A percentile compares a stretch with the other conserved stretches of the same genome.
Conservation (phyloP, 2,797 vertebrate genomes). For the Tenualosa ilisha region DNA sequence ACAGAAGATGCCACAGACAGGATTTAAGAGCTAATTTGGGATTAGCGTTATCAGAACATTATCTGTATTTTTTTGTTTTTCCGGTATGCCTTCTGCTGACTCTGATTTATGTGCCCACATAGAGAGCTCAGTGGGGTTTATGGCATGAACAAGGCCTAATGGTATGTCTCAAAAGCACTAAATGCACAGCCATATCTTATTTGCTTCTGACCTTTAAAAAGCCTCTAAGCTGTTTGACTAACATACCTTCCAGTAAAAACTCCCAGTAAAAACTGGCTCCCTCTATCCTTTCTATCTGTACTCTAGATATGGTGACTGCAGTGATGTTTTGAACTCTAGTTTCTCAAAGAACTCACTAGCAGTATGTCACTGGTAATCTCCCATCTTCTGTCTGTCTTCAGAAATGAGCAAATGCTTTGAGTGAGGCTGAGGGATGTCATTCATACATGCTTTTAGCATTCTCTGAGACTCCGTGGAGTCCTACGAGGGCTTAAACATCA, state of each 20-base stretch:
- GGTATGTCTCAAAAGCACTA: neutral
- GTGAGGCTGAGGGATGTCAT: neutral
- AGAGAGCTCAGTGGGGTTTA: neutral
- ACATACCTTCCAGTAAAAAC: neutral
- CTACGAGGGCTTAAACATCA: neutral
- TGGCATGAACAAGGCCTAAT: neutral
- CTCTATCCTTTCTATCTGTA: neutral
- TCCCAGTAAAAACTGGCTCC: no score
- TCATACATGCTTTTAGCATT: neutral
- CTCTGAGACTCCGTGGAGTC: neutral
- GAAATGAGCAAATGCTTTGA: neutral
- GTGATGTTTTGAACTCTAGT: neutral
- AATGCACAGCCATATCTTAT: neutral
- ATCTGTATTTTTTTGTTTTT: neutral
- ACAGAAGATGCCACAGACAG: neutral
- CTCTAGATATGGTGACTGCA: neutral
- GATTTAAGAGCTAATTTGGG: conserved; percentile 1
- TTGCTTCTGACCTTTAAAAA: conserved; percentile 14
- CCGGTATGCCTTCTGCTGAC: neutral
- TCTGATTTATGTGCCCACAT: neutral
- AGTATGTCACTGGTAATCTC: neutral
- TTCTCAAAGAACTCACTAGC: neutral
- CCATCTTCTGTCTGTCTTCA: neutral
- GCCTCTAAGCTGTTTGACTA: neutral
- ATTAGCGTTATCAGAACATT: neutral